These are phyloP conservation scores for Saccostrea echinata DNA, from an alignment of 1,140 invertebrate genomes.

Conservation along the genomic window DNA sequence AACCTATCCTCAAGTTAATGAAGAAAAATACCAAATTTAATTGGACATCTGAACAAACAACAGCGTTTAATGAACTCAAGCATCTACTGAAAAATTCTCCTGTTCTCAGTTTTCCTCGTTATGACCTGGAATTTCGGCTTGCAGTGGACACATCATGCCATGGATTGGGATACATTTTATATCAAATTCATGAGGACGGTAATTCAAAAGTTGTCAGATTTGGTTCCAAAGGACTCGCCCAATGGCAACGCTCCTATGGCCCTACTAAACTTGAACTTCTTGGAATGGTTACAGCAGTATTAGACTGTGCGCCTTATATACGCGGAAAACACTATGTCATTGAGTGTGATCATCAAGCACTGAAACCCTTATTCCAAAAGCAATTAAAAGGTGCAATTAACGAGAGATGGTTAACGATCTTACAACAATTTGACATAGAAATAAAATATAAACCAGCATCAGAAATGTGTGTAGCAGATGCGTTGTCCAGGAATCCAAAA, in stretches of 20 bases:
- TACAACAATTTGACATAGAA: conserved; percentile 57
- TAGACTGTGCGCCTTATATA: too few relatives aligned
- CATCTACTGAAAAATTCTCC: not conserved
- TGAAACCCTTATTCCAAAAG: conserved; percentile 53
- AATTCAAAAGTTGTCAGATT: conserved; percentile 17
- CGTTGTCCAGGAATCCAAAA: conserved; percentile 37
- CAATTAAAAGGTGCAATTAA: conserved; percentile 56
- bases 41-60: conserved; percentile 35
- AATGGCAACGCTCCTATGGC: conserved; percentile 43
- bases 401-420: conserved; percentile 50
- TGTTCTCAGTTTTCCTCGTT: conserved; percentile 33
- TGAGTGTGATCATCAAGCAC: conserved; percentile 59
- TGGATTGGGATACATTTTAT: too few relatives aligned
- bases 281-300: conserved; percentile 5
- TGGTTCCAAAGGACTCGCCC: conserved; percentile 14
- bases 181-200: conserved; percentile 49
- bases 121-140: conserved; percentile 39
- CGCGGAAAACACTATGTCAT: too few relatives aligned
- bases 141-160: not conserved
- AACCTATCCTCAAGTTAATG: too few relatives aligned
- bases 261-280: conserved; percentile 50
- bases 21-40: not conserved
- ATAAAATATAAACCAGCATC: conserved; percentile 53
- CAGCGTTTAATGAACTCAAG: conserved; percentile 40
- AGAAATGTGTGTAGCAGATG: conserved; percentile 51